Base-by-base conservation (phyloP, 2,113 vertebrate genomes). In the Aspidoscelis tigris region DNA sequence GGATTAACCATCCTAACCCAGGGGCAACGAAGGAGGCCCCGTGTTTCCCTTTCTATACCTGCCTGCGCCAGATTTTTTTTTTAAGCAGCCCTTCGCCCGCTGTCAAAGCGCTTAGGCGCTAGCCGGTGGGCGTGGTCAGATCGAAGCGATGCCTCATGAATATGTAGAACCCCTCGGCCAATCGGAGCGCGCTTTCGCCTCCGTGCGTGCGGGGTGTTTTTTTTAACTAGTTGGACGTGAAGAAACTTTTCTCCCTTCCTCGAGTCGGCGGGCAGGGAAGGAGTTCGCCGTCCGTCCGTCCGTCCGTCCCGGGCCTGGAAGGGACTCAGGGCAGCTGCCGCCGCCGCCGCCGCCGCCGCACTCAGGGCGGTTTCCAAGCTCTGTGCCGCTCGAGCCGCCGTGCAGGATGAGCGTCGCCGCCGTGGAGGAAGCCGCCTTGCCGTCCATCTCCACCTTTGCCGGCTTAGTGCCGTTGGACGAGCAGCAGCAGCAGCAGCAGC, bases 381-480 rank as follows among this genome's bases (percentile, higher is more conserved):
- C 71, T 84, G 68, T 11, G 12, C 55, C 53, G 80, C 71, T 78
- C 68, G 39, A 78, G 65, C 39, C 68, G 84, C 88, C 80, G 75
- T 71, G 69, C 76, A 73, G 66, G 69, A 94, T 94, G 94, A 92
- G 91, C 90, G 90, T 85, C 77, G 92, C 92, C 78, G 91, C 92
- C 78, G 91, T 92, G 93, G 92, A 90, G 50, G 93, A 92, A 24
- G 90, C 90, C 14, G 50, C 82, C 16, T 44, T 94, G 80, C 93
- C 93, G 26, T 93, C 93, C 8, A 93, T 94, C 76, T 90, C 93
- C 1, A 92, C 93, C 61, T 95, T 94, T n/a, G 84, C 93, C 65
- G 89, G 81, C 79, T 74, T 94, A 76, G 33, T 91, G 86, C 89
- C 91, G 7, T 43, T 90, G 72, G 92, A 91, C 16, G 89, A 92